Conservation (phyloP, 92 coral and sea anemone genomes). For the Zoanthus sociatus region DNA sequence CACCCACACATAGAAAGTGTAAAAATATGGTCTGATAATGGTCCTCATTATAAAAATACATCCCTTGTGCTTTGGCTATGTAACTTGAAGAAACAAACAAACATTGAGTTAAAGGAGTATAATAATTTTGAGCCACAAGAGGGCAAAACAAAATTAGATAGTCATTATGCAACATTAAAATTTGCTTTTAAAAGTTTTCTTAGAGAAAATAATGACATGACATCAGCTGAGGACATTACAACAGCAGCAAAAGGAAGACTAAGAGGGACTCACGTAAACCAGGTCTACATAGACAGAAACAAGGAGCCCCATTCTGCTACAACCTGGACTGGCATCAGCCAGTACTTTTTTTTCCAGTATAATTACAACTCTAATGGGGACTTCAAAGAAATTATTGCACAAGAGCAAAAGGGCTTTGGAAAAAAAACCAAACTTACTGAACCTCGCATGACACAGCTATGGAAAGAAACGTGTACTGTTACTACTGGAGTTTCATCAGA, state of each 20-base stretch:
- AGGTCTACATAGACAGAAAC: slow-evolving; percentile 50
- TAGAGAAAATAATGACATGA: slow-evolving; percentile 59
- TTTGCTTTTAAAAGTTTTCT: slow-evolving; percentile 52
- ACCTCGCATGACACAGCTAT: neutral
- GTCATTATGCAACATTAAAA: slow-evolving; percentile 66
- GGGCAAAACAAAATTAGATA: slow-evolving; percentile 69
- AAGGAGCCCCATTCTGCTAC: slow-evolving; percentile 45
- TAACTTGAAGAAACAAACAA: slow-evolving; percentile 14
- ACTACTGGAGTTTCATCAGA: slow-evolving; percentile 21
- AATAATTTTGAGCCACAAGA: slow-evolving; percentile 68
- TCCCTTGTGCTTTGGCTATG: slow-evolving; percentile 51
- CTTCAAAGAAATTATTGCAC: neutral
- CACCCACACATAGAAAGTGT: slow-evolving; percentile 29
- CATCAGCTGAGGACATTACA: slow-evolving; percentile 40
- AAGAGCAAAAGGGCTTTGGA: slow-evolving; percentile 30
- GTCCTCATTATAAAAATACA: slow-evolving; percentile 72
- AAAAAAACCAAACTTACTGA: neutral
- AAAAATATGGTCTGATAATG: slow-evolving; percentile 74
- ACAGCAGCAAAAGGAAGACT: slow-evolving; percentile 52
- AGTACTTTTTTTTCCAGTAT: slow-evolving; percentile 32
- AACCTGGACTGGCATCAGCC: slow-evolving; percentile 60
- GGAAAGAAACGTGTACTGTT: neutral
- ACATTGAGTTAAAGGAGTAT: slow-evolving; percentile 41
- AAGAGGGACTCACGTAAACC: slow-evolving; percentile 69
- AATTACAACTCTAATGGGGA: slow-evolving; percentile 6